These are phyloP conservation scores for Orbicella faveolata DNA, from an alignment of 64 coral and sea anemone genomes.

Conservation along the genomic window DNA sequence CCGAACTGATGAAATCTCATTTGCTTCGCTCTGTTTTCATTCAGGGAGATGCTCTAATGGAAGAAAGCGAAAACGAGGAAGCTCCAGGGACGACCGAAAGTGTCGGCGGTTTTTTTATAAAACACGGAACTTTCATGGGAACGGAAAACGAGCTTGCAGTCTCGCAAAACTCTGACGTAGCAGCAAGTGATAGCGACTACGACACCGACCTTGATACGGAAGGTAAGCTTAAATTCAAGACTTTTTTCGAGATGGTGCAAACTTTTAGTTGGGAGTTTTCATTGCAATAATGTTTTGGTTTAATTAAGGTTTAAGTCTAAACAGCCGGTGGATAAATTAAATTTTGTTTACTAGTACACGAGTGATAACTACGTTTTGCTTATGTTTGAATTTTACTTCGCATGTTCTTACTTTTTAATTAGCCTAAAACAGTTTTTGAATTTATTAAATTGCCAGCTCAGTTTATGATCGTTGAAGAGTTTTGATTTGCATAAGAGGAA, in stretches of 20 bases:
- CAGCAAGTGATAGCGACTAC: constrained; percentile 52
- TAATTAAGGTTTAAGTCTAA: background rate
- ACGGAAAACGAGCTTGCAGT: background rate
- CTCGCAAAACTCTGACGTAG: constrained; percentile 18
- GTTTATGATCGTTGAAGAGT: background rate
- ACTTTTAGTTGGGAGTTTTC: background rate
- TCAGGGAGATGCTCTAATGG: constrained; percentile 2
- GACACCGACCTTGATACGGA: constrained; percentile 71
- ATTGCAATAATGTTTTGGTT: too few relatives aligned
- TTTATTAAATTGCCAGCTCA: background rate
- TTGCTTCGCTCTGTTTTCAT: background rate
- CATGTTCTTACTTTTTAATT: background rate
- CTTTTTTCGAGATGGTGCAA: background rate
- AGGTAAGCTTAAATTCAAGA: constrained; percentile 32
- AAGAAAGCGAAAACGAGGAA: constrained; percentile 24
- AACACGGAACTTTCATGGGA: constrained; percentile 46
- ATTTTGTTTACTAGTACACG: background rate
- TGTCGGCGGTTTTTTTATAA: constrained; percentile 23
- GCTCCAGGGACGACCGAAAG: background rate
- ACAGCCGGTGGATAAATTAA: background rate
- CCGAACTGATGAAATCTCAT: background rate
- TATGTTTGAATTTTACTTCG: background rate
- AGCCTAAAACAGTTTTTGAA: background rate
- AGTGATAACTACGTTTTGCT: background rate
- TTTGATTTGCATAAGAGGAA: background rate